phyloP scores from a whole-genome alignment of 2,888 invertebrate species.

The Cremastinae sp. region DNA sequence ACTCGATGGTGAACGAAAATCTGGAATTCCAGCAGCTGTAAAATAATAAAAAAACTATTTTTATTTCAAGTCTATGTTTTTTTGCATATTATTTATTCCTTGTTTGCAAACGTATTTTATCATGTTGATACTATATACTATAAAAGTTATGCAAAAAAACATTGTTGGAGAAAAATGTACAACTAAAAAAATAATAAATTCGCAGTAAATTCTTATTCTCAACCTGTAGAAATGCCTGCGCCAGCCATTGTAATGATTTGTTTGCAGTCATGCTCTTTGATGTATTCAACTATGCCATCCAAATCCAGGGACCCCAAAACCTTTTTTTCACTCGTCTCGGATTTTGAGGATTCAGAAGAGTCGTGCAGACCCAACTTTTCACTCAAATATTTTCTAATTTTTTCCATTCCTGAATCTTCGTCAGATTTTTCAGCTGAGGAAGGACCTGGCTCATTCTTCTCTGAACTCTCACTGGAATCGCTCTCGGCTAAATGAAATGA shows the following conservation, averaged over 20 bases:
- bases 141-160: no score
- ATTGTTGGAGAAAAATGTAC: conserved; percentile 19
- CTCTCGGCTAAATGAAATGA: conserved; percentile 11
- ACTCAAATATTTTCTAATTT: conserved; percentile 84
- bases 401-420: conserved; percentile 83
- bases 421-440: conserved; percentile 62
- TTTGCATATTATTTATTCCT: no score
- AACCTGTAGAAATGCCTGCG: conserved; percentile 97
- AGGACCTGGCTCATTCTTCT: conserved; percentile 26
- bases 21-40: conserved; percentile 96
- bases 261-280: conserved; percentile 88
- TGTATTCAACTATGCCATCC: conserved; percentile 90
- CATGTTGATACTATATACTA: no score
- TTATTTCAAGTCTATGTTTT: no score
- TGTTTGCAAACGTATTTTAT: no score
- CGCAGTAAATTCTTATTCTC: conserved; percentile 78
- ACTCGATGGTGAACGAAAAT: conserved; percentile 95
- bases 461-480: not conserved
- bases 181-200: conserved; percentile 11
- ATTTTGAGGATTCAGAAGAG: conserved; percentile 74
- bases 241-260: conserved; percentile 97
- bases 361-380: conserved; percentile 84
- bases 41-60: no score
- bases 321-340: conserved; percentile 72
- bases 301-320: conserved; percentile 87